Base-by-base conservation (phyloP, 2,113 vertebrate species). In the Plotosus lineatus region DNA sequence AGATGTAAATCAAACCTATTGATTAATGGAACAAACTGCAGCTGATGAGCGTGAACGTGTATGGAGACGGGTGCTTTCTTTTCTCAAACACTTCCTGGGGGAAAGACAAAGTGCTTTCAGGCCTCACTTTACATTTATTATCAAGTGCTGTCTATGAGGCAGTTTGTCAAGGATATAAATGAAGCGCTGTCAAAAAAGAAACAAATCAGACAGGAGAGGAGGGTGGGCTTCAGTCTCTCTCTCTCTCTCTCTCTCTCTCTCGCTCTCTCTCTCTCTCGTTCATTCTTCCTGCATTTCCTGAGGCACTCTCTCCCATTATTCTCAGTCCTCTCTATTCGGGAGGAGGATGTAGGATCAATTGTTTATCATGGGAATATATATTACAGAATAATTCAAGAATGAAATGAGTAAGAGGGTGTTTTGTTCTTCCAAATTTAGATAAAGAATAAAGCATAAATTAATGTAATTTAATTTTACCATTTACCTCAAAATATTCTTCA, bases 131-230 rank as follows among this genome's bases (percentile, higher is more conserved):
- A 90, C 90, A 91, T 92, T 90, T 88, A 91, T 93, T 91, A 93
- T 91, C 90, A 87, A 63, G 82, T 74, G 33, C 72, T 87, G 91
- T 92, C 91, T 86, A 83, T 76, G 82, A 90, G 89, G 88, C 91
- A 87, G 87, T 92, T 91, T 89, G 89, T 93, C 90, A 92, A 85
- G 86, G 82, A 89, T 92, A 93, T 82, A 48, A 91, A 94, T 93
- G 90, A 90, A 87, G 73, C 31, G 42, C 84, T 44, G 83, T 90
- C 88, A 83, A 84, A 77, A 81, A 83, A 87, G 83, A 83, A 92
- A 89, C 90, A 87, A 87, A 92, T 91, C 87, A 87, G 86, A 89
- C 85, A 86, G 75, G 56, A 80, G 88, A 77, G 85, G 38, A 48
- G 71, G 79, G 75, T 73, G 76, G 75, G 82, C 86, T 77, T 75